Base-by-base conservation (phyloP, 2,888 invertebrate genomes). In the Apodemia duryi region DNA sequence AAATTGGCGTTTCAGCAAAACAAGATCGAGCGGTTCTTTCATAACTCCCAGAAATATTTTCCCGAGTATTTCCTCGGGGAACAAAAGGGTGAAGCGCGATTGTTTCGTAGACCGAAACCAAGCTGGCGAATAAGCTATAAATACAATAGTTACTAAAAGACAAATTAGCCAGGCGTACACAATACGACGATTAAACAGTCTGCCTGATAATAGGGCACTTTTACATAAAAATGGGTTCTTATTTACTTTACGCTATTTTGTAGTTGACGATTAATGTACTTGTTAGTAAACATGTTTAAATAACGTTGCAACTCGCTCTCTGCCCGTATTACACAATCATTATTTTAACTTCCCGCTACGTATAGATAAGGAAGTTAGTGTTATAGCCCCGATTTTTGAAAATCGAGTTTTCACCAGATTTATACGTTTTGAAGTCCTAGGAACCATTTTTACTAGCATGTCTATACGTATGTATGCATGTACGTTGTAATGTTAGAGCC, bases 181-280 rank as follows among this genome's bases (percentile, higher is more conserved):
- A 57, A 57, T 57, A 57, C 32, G 57, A 13, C 57, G 35, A 57
- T 57, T 57, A 57, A 57, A 57, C 32, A 57, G 57, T 11, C 57
- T 32, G 10, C 13, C 32, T 57, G 13, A 35, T 32, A 32, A 57
- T 32, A 6, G 32, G 10, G 32, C 13, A 32, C 57, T 57, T 57
- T 57, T 29, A 57, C 6, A 57, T 57, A 57, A 13, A 57, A 57
- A 32, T 32, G 13, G 32, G 13, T 11, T 57, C 28, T 29, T 57
- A 57, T 57, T 32, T 57, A 57, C 11, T 29, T 32, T 28, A 54
- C 32, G 6, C 32, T 13, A 35, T 57, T 32, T 32, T 57, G 13
- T 57, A 2, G 46, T 6, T n/a, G n/a, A n/a, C n/a, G 49, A 49
- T n/a, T 49, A 49, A n/a, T 0, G n/a, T 49, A n/a, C 49, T 49